Conservation (phyloP, 2,113 vertebrate genomes). For the Osmerus eperlanus region DNA sequence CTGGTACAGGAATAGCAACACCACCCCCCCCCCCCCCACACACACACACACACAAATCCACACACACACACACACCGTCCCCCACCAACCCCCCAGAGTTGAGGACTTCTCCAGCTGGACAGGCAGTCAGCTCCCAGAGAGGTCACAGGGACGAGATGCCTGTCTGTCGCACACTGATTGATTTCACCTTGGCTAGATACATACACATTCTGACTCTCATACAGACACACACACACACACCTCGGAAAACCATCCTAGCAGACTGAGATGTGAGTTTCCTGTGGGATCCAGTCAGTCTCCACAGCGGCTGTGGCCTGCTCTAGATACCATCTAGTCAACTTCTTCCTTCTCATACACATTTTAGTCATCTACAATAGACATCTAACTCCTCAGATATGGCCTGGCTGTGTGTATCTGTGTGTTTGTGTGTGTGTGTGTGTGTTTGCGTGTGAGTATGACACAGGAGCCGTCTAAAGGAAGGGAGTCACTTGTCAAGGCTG, state of each 20-base stretch:
- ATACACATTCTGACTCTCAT: not conserved
- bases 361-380: no score
- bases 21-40: not conserved
- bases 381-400: not conserved
- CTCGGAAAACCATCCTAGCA: not conserved
- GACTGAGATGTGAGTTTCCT: not conserved
- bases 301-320: constrained; percentile 1
- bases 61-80: constrained; percentile 6
- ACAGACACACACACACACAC: not conserved
- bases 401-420: not conserved
- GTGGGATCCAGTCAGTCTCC: not conserved
- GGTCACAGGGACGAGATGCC: no score
- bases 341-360: not conserved
- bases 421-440: constrained; percentile 2
- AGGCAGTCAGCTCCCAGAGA: not conserved
- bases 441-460: not conserved
- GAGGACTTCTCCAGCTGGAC: not conserved
- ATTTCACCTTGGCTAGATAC: not conserved
- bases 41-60: constrained; percentile 15
- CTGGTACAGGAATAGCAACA: constrained; percentile 30
- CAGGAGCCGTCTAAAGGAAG: not conserved
- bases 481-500: constrained; percentile 1
- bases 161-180: no score
- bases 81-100: not conserved
- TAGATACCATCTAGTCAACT: constrained; percentile 1